Base-by-base conservation (phyloP, 2,113 vertebrate species). In the Caracal caracal region DNA sequence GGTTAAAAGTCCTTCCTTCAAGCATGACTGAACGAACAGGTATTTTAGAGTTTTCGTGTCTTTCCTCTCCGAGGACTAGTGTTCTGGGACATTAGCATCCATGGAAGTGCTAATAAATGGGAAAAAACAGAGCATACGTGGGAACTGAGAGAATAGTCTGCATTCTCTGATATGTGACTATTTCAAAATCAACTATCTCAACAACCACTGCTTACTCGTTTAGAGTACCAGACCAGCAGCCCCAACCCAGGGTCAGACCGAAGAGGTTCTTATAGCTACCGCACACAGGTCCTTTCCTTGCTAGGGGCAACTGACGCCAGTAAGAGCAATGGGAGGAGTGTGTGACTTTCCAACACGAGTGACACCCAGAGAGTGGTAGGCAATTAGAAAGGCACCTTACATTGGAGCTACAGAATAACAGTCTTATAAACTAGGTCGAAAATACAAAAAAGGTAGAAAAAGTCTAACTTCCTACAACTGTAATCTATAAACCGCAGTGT, bases 401-500 rank as follows among this genome's bases (percentile, higher is more conserved):
- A 26, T 2, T 92, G 87, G 80, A 97, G 76, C 94, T 95, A 83
- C 0, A 94, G 80, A 92, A 71, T 91, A 98, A 94, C 40, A 90
- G 66, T 75, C 68, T 95, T 88, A 97, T 61, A 94, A 95, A 53
- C 90, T 90, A 93, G 51, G 35, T 11, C 91, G 76, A 98, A 98
- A 98, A 98, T 96, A 98, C 94, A 95, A 96, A 98, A 98, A 94
- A 97, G 94, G 93, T 97, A 96, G 88, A 93, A 95, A 97, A 97
- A 97, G 94, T 86, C 63, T 97, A 98, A 81, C 30, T 98, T 98
- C 86, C 98, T 98, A 97, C 93, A 98, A 97, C 82, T 98, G 98
- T 94, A 96, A 95, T 95, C 98, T 98, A 98, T 88, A 98, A 97
- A 98, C 40, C 95, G 96, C 96, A 98, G 96, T 98, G 97, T 98